A percentile compares a stretch with the other conserved stretches of the same genome.
Conservation (phyloP, 2,888 invertebrate genomes). For the Bombylius major region DNA sequence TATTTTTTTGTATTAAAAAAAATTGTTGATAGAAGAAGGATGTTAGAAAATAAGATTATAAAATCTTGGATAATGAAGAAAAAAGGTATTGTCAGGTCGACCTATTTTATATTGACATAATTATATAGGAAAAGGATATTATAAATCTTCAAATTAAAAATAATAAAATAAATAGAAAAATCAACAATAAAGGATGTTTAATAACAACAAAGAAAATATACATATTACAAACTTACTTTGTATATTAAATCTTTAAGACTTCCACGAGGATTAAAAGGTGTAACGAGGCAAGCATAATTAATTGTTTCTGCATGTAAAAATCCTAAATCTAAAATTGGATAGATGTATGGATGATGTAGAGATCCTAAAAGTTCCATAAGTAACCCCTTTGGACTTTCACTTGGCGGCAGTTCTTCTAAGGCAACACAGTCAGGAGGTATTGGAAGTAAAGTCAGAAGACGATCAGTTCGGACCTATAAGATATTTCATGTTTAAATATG, state of each 20-base stretch:
- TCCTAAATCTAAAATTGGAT: slow-evolving; percentile 77
- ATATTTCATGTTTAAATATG: not conserved
- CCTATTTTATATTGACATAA: too few species aligned
- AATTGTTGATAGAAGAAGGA: too few species aligned
- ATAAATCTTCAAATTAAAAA: too few species aligned
- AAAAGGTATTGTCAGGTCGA: too few species aligned
- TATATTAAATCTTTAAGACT: slow-evolving; percentile 84
- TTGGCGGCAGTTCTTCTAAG: slow-evolving; percentile 39
- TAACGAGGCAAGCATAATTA: slow-evolving; percentile 58
- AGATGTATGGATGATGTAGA: slow-evolving; percentile 85
- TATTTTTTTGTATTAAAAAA: too few species aligned
- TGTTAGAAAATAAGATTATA: too few species aligned
- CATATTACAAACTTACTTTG: slow-evolving; percentile 43
- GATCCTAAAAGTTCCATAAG: slow-evolving; percentile 72
- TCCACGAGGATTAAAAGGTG: slow-evolving; percentile 72
- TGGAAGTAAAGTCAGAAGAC: slow-evolving; percentile 34
- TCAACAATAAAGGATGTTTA: too few species aligned
- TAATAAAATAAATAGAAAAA: too few species aligned
- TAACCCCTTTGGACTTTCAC: slow-evolving; percentile 53
- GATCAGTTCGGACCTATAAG: slow-evolving; percentile 35
- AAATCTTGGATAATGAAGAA: too few species aligned
- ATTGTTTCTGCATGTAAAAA: slow-evolving; percentile 46
- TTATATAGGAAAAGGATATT: too few species aligned
- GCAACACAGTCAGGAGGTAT: slow-evolving; percentile 36
- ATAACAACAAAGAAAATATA: too few species aligned